Evolutionary conservation across 30 jellyfish, hydroid and myxozoan genomes (phyloP).

Genomic region (Catostylus mosaicus): DNA sequence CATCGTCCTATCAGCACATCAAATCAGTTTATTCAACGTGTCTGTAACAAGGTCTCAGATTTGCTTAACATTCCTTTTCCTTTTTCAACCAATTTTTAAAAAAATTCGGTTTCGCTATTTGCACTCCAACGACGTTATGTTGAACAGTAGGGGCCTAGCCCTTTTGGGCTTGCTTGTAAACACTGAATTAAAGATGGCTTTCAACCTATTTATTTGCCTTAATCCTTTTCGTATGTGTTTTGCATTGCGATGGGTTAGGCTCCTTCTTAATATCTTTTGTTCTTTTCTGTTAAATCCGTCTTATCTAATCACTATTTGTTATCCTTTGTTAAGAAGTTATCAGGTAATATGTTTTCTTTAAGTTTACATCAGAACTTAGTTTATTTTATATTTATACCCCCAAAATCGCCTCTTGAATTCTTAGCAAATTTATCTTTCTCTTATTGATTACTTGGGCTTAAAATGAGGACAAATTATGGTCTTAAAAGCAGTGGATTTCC

Average conservation of each 20-base stretch:
- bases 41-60: neutral
- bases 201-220: neutral
- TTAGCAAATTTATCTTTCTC: no score
- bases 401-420: no score
- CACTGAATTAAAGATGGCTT: neutral
- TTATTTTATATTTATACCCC: no score
- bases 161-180: constrained; percentile 11
- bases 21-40: neutral
- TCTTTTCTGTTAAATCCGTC: constrained; percentile 7
- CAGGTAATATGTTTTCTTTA: neutral
- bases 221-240: constrained; percentile 13
- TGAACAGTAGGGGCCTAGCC: constrained; percentile 6
- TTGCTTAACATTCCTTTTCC: neutral
- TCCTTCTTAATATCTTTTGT: neutral
- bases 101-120: no score
- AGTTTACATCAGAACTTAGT: no score
- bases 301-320: constrained; percentile 12
- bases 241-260: constrained; percentile 21
- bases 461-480: no score
- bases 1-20: neutral
- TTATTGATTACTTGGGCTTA: no score
- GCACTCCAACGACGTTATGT: neutral
- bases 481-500: no score
- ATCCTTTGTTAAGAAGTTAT: neutral
- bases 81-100: no score